Base-by-base conservation (phyloP, 2,888 invertebrate species). In the Mesochorus sp. region DNA sequence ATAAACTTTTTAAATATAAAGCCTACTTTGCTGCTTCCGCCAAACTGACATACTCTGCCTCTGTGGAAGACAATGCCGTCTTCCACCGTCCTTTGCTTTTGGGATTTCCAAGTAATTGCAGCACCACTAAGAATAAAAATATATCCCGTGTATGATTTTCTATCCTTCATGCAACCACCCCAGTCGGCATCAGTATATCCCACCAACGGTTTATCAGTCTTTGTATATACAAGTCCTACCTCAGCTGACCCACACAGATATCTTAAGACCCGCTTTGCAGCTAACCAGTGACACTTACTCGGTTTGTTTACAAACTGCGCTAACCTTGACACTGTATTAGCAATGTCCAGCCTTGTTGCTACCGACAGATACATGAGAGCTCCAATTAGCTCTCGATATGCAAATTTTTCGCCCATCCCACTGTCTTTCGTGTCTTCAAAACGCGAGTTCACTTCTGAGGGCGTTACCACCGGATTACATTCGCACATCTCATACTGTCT, bases 131-230 rank as follows among this genome's bases (percentile, higher is more conserved):
- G 14, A 1, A 37, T 26, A 37, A 80, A 81, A 8, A 75, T 24
- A 39, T 44, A 73, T 34, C 76, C 80, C 0, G 71, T 70, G 42
- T 70, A 79, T 0, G 79, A 82, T 39, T 57, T 74, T 39, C 81
- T 37, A 31, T 78, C 72, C 12, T 44, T 8, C 3, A 24, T 6
- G 53, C 51, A 53, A 39, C 28, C 31, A 4, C 47, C 67, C 53
- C 70, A 77, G 19, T 76, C 62, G 4, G 72, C 66, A 28, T 76
- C 76, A 14, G 53, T 26, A 53, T 49, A 68, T 10, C 79, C 71
- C 8, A 17, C 4, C 1, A 59, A 5, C 26, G 14, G 0, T 0
- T 37, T 10, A 1, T n/a, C 10, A 10, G 49, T 42, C 14, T 39
- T 49, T 12, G 21, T 51, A 21, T 55, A 62, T 2, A 2, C 19